A percentile compares a stretch with the other conserved stretches of the same genome.
These are phyloP conservation scores for Bovichtus diacanthus DNA, from an alignment of 2,797 vertebrate species.

Conservation along the genomic window DNA sequence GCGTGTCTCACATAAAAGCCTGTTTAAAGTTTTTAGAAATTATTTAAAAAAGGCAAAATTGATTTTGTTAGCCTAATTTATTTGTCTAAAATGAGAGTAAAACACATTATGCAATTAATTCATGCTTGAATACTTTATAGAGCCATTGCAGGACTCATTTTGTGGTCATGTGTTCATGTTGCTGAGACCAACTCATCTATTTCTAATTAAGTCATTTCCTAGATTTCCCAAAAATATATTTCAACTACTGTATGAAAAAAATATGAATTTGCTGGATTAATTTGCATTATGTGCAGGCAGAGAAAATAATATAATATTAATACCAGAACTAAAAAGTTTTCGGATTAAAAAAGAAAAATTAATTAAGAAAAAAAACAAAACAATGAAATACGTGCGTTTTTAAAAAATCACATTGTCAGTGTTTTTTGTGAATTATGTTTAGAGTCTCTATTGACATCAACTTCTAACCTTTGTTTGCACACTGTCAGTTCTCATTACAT, in stretches of 20 bases:
- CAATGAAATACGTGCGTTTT: neutral
- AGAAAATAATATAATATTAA: neutral
- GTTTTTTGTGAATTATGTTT: neutral
- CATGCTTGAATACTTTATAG: conserved; percentile 1
- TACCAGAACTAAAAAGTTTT: too few relatives aligned
- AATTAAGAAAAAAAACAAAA: neutral
- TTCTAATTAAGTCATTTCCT: conserved; percentile 13
- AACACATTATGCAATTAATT: neutral
- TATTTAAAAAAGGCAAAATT: too few relatives aligned
- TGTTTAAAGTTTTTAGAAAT: too few relatives aligned
- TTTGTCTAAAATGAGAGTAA: neutral
- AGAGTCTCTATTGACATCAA: neutral
- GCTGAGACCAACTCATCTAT: neutral
- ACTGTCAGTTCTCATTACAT: conserved; percentile 3
- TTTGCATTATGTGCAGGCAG: neutral
- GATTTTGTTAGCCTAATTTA: too few relatives aligned
- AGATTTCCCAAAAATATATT: neutral
- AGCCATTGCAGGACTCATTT: neutral
- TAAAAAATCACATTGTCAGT: neutral
- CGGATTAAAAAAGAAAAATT: neutral
- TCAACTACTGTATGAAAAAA: neutral
- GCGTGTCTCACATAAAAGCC: too few relatives aligned
- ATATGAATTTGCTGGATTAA: neutral
- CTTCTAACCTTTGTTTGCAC: conserved; percentile 12
- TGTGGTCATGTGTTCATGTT: conserved; percentile 13